Base-by-base conservation (phyloP, 2,888 invertebrate genomes). In the Lycophotia porphyrea region DNA sequence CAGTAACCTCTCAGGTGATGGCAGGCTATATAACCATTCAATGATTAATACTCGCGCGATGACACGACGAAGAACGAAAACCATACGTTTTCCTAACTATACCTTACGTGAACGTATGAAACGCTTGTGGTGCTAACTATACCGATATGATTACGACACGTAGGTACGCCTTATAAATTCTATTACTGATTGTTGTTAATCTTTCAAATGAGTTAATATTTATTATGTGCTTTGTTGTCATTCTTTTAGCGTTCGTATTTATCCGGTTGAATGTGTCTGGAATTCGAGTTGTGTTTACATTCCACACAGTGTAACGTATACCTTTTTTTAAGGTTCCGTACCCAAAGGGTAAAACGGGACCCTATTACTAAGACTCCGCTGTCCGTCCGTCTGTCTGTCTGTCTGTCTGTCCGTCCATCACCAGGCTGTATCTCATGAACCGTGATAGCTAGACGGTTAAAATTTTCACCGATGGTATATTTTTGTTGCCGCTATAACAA, bases 31-130 rank as follows among this genome's bases (percentile, higher is more conserved):
- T 92, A 92, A 93, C 93, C 92, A 93, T 93, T 93, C 91, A 88
- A 92, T 95, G 96, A 96, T 95, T 95, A 95, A 96, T 96, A 94
- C 88, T 91, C 86, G 75, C 76, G 81, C 82, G 91, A 93, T 96
- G 96, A 96, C 94, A 92, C 83, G 90, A 90, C 93, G 88, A 91
- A 92, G 91, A 91, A 91, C 84, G 88, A 74, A 87, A 84, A 90
- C 91, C 90, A 88, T 91, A 93, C 83, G 89, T 91, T 90, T 55
- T 88, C 89, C 88, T 87, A 88, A 81, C 84, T 89, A 86, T 81
- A 81, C 66, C 36, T 61, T 34, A 55, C 18, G 39, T 61, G 52
- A 39, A 68, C n/a, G 73, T 76, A 86, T 81, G 85, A 78, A 85
- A 73, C 55, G 67, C 63, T 83, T 78, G 55, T 44, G 63, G 42